A percentile compares a stretch with the other conserved stretches of the same genome.
These are phyloP conservation scores for Lepidonotus clava DNA, from an alignment of 2,888 invertebrate genomes.

Conservation along the genomic window DNA sequence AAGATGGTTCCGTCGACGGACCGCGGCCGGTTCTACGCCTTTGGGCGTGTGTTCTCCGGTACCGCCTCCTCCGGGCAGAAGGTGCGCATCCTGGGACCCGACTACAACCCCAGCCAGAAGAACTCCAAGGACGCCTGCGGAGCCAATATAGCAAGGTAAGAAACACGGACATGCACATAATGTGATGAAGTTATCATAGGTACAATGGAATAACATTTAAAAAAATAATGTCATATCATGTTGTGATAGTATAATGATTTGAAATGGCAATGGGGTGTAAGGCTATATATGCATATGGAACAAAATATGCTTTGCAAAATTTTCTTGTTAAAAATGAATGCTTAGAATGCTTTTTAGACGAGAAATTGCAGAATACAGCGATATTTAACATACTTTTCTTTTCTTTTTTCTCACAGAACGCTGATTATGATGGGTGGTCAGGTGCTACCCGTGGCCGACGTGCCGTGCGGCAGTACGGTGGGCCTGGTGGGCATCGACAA, in stretches of 20 bases:
- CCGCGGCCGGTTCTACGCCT: slow-evolving; percentile 65
- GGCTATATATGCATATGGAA: too few species aligned
- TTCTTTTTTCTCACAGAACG: slow-evolving; percentile 51
- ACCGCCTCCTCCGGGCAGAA: slow-evolving; percentile 58
- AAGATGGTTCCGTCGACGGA: slow-evolving; percentile 66
- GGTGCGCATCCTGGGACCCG: slow-evolving; percentile 62
- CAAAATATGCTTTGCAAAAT: too few species aligned
- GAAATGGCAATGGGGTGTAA: too few species aligned
- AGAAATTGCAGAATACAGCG: too few species aligned
- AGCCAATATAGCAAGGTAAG: slow-evolving; percentile 16
- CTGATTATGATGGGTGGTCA: slow-evolving; percentile 64
- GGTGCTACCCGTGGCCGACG: slow-evolving; percentile 55
- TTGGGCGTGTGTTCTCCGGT: slow-evolving; percentile 68
- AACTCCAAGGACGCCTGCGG: not conserved
- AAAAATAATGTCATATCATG: too few species aligned
- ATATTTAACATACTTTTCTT: too few species aligned
- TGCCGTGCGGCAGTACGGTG: slow-evolving; percentile 66
- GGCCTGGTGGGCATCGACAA: slow-evolving; percentile 66
- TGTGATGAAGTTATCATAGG: too few species aligned
- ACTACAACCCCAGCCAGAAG: slow-evolving; percentile 62
- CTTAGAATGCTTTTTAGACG: too few species aligned
- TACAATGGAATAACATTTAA: too few species aligned
- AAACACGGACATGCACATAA: too few species aligned
- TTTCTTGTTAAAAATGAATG: too few species aligned
- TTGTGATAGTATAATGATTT: too few species aligned